These are phyloP conservation scores for Leuctra nigra DNA, from an alignment of 2,888 invertebrate genomes.

Conservation along the genomic window DNA sequence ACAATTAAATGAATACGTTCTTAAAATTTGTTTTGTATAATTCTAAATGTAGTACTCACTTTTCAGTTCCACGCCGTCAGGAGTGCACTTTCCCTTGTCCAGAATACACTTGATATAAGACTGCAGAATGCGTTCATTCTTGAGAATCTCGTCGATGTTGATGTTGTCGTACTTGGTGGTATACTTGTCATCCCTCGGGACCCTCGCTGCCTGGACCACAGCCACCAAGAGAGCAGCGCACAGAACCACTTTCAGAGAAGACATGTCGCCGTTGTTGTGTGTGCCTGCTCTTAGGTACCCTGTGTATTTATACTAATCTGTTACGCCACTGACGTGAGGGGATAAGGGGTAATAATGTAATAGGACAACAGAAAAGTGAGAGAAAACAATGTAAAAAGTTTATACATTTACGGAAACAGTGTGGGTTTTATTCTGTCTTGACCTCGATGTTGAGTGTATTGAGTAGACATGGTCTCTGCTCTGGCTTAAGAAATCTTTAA, in stretches of 20 bases:
- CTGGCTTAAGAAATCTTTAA: conserved; percentile 3
- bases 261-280: too few species aligned
- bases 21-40: too few species aligned
- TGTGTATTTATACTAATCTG: not conserved
- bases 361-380: not conserved
- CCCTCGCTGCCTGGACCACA: conserved; percentile 11
- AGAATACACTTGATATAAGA: conserved; percentile 66
- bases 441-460: not conserved
- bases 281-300: not conserved
- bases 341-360: not conserved
- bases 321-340: not conserved
- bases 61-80: conserved; percentile 52
- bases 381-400: not conserved
- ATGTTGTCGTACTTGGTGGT: conserved; percentile 59
- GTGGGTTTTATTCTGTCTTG: not conserved
- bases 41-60: not conserved
- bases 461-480: not conserved
- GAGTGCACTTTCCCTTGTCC: conserved; percentile 44
- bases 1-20: too few species aligned
- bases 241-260: not conserved
- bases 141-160: conserved; percentile 60
- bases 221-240: conserved; percentile 8
- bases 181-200: conserved; percentile 39
- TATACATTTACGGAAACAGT: conserved; percentile 1
- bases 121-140: conserved; percentile 58